Conservation (phyloP, 2,797 vertebrate species). For the Myripristis murdjan region DNA sequence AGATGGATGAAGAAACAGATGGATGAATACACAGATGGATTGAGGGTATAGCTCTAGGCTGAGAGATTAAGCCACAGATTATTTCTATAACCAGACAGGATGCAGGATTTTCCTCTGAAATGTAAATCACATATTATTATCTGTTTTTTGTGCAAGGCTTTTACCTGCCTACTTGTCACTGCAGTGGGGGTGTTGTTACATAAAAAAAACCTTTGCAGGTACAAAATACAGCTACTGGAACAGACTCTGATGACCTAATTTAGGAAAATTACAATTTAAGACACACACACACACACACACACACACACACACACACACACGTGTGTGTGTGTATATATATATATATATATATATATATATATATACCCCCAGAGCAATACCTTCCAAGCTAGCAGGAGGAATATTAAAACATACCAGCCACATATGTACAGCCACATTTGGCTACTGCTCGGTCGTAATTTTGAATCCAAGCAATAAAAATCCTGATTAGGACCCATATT, state of each 20-base stretch:
- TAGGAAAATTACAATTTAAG: too few relatives aligned
- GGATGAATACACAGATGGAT: slow-evolving; percentile 41
- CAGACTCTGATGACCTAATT: neutral
- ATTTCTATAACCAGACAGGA: slow-evolving; percentile 62
- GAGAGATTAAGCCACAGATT: slow-evolving; percentile 71
- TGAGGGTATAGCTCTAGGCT: slow-evolving; percentile 44
- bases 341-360: too few relatives aligned
- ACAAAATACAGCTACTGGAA: neutral
- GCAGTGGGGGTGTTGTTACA: neutral
- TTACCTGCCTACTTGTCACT: slow-evolving; percentile 43
- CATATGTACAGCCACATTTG: too few relatives aligned
- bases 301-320: too few relatives aligned
- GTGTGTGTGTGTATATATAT: too few relatives aligned
- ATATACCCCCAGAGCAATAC: too few relatives aligned
- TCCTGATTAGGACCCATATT: too few relatives aligned
- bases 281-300: too few relatives aligned
- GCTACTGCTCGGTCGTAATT: too few relatives aligned
- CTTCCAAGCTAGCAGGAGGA: too few relatives aligned
- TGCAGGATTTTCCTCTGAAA: slow-evolving; percentile 30
- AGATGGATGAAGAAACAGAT: slow-evolving; percentile 49
- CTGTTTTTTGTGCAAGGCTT: slow-evolving; percentile 33
- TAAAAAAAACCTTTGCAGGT: neutral
- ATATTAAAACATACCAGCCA: too few relatives aligned
- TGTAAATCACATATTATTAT: slow-evolving; percentile 53
- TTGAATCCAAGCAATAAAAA: too few relatives aligned